These are phyloP conservation scores for Melanocharis versteri DNA, from an alignment of 2,113 vertebrate species.

Conservation along the genomic window DNA sequence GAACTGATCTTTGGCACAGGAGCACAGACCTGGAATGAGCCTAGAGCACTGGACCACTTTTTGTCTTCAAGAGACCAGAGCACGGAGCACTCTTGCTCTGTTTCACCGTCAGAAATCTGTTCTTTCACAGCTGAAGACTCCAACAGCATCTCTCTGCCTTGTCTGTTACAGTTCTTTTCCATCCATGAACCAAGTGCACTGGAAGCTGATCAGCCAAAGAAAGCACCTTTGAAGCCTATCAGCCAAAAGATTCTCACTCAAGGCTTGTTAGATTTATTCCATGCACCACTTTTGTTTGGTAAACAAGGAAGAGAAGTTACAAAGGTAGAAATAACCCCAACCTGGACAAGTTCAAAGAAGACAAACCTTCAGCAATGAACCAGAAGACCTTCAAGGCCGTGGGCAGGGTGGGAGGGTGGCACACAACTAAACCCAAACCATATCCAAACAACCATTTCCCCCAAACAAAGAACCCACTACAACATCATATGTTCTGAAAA, in stretches of 20 bases:
- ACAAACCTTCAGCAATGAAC: background rate
- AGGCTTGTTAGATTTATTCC: background rate
- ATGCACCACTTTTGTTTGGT: fast-evolving
- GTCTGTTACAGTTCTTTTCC: background rate
- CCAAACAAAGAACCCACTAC: background rate
- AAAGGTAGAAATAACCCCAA: background rate
- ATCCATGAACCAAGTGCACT: background rate
- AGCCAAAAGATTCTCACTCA: background rate
- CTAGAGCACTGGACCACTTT: background rate
- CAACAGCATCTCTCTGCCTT: background rate
- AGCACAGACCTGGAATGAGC: background rate
- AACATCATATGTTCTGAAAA: background rate
- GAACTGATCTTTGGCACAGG: background rate
- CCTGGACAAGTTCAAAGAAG: background rate
- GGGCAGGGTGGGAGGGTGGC: background rate
- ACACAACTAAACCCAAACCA: background rate
- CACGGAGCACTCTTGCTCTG: fast-evolving
- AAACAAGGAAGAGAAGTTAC: background rate
- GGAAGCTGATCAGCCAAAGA: background rate
- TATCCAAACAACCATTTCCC: background rate
- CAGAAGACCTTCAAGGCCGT: background rate
- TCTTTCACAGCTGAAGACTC: background rate
- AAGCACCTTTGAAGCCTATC: background rate
- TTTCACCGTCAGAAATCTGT: background rate
- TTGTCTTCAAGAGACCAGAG: background rate